Conservation (phyloP, 2,888 invertebrate genomes). For the Chloroclysta siterata region DNA sequence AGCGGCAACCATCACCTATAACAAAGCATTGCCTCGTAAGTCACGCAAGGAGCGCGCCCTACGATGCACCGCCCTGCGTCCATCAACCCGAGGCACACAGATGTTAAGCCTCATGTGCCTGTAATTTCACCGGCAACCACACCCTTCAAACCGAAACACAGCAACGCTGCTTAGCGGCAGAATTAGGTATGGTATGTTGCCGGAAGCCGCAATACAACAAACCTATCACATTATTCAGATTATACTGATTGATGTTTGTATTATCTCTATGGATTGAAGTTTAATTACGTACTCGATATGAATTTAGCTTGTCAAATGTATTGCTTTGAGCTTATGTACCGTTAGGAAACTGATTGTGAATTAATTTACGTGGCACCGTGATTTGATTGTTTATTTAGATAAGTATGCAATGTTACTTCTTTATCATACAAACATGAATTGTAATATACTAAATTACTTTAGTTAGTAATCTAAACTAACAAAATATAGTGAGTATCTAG, state of each 20-base stretch:
- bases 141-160: too few species aligned
- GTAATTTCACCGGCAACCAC: too few species aligned
- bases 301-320: background rate
- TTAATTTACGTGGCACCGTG: background rate
- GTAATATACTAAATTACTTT: too few species aligned
- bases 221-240: background rate
- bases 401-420: background rate
- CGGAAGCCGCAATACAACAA: background rate
- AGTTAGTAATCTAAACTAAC: too few species aligned
- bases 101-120: too few species aligned
- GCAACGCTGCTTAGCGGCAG: background rate
- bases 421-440: too few species aligned
- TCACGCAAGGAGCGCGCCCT: too few species aligned
- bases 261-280: background rate
- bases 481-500: too few species aligned
- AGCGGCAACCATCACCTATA: too few species aligned
- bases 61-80: too few species aligned
- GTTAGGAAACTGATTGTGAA: background rate
- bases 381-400: background rate
- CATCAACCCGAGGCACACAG: too few species aligned
- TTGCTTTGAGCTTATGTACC: background rate
- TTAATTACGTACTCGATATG: background rate
- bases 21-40: too few species aligned
- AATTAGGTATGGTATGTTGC: background rate
- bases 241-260: background rate